A percentile compares a stretch with the other conserved stretches of the same genome.
Conservation (phyloP, 1,140 invertebrate species). For the Drosophila ogumai region DNA sequence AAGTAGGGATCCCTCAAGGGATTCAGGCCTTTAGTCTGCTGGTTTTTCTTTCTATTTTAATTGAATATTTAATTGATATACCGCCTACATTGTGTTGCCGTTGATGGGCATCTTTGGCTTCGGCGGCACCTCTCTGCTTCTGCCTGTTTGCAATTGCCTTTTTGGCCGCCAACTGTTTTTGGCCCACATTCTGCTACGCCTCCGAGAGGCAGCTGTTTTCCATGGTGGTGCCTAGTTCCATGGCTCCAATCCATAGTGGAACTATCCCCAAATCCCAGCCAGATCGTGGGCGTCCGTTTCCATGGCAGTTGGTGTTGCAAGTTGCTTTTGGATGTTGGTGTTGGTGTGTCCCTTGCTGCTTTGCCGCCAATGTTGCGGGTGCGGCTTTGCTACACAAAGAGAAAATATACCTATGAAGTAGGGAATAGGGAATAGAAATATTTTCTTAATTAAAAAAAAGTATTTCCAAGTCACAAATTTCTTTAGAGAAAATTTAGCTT, state of each 20-base stretch:
- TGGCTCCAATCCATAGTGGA: not conserved
- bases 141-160: conserved; percentile 7
- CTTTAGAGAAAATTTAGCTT: no score
- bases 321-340: not conserved
- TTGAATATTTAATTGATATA: conserved; percentile 7
- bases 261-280: not conserved
- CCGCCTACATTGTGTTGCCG: not conserved
- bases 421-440: not conserved
- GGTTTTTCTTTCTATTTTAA: not conserved
- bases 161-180: conserved; percentile 5
- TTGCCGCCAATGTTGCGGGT: conserved; percentile 48
- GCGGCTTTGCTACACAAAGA: conserved; percentile 24
- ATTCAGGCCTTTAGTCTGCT: not conserved
- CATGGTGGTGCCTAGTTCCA: not conserved
- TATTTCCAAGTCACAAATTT: not conserved
- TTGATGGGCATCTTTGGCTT: conserved; percentile 6
- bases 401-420: not conserved
- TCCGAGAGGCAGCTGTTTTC: conserved; percentile 33
- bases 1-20: conserved; percentile 10
- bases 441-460: not conserved
- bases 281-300: conserved; percentile 2
- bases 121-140: conserved; percentile 4
- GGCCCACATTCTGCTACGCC: conserved; percentile 37
- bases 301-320: conserved; percentile 8
- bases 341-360: conserved; percentile 8